phyloP scores from a whole-genome alignment of 2,113 vertebrate species.

The Chlamydotis undulata region DNA sequence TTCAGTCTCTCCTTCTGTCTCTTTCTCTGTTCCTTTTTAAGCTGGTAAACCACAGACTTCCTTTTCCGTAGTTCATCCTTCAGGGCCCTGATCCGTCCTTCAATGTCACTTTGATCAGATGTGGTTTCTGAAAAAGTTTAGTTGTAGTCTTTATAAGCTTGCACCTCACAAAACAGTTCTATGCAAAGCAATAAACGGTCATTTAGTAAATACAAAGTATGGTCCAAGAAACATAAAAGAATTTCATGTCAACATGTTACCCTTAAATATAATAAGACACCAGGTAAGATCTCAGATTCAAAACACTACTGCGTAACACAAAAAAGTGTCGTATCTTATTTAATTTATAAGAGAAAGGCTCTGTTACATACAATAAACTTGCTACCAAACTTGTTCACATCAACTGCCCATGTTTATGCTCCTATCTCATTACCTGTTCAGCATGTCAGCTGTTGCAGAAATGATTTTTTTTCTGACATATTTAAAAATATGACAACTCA shows the following conservation, averaged over 20 bases:
- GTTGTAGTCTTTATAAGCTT: not conserved
- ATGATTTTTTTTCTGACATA: not conserved
- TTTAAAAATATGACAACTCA: not conserved
- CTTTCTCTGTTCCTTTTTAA: conserved; percentile 95
- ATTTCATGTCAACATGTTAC: not conserved
- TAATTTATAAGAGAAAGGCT: not conserved
- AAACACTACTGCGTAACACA: not conserved
- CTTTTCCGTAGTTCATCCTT: conserved; percentile 91
- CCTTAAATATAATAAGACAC: not conserved
- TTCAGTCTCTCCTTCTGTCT: conserved; percentile 92
- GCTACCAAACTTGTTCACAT: not conserved
- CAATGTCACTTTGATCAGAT: conserved; percentile 95
- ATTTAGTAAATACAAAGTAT: not conserved
- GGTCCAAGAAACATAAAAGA: not conserved
- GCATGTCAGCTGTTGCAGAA: not conserved
- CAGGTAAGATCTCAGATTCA: not conserved
- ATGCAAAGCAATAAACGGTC: not conserved
- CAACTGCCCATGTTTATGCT: not conserved
- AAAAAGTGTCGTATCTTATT: not conserved
- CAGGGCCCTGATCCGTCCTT: conserved; percentile 90
- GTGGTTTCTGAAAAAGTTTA: conserved; percentile 82
- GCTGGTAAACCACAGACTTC: conserved; percentile 89
- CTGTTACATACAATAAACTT: not conserved
- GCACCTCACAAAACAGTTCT: not conserved
- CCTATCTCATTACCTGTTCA: not conserved